Conservation (phyloP, 2,888 invertebrate genomes). For the Acanthosepion lycidas region DNA sequence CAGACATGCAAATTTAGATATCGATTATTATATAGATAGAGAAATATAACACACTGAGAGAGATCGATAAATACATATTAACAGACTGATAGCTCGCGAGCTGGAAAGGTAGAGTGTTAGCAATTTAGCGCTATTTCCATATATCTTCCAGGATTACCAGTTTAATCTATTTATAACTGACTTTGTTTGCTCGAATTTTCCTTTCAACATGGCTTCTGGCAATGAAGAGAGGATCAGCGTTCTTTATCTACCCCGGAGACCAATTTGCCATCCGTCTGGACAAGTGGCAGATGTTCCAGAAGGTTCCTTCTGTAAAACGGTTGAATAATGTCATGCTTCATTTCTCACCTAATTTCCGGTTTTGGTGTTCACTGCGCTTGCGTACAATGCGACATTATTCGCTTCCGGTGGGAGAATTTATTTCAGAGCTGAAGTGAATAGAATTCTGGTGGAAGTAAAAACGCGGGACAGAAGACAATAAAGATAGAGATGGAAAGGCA, state of each 20-base stretch:
- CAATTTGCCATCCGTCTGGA: not conserved
- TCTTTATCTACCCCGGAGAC: not conserved
- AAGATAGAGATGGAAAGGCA: not conserved
- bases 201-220: not conserved
- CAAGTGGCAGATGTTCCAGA: constrained; percentile 6
- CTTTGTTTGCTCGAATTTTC: not conserved
- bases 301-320: not conserved
- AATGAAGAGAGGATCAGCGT: not conserved
- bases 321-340: constrained; percentile 22
- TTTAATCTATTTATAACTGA: not conserved
- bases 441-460: not conserved
- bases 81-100: not conserved
- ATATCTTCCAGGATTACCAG: not conserved
- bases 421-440: not conserved
- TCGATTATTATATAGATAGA: too few species aligned
- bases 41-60: too few species aligned
- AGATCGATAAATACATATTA: not conserved
- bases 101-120: too few species aligned
- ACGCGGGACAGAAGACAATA: not conserved
- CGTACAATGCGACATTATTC: constrained; percentile 14
- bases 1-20: too few species aligned
- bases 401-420: not conserved
- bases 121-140: too few species aligned
- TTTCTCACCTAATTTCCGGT: constrained; percentile 20
- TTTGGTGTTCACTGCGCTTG: constrained; percentile 16